phyloP scores from a whole-genome alignment of 2,888 invertebrate species.

The Oscheius myriophilus region DNA sequence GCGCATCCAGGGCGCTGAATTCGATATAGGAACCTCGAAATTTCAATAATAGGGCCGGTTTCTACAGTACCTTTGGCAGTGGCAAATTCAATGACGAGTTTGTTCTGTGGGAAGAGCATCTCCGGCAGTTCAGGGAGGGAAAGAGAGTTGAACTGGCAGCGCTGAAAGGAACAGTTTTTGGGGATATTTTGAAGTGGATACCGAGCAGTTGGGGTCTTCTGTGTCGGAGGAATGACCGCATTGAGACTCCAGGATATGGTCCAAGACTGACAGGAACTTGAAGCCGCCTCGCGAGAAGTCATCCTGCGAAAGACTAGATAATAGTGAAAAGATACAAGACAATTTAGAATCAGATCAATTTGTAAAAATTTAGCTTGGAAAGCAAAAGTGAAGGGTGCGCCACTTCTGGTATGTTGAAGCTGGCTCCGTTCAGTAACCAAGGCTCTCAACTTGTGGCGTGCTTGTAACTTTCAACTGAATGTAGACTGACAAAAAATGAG shows the following conservation, averaged over 20 bases:
- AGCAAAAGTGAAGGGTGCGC: too few species aligned
- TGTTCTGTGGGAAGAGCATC: constrained; percentile 96
- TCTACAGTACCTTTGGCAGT: constrained; percentile 9
- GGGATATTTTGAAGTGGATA: constrained; percentile 31
- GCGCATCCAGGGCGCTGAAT: constrained; percentile 90
- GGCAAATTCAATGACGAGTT: constrained; percentile 76
- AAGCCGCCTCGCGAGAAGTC: constrained; percentile 32
- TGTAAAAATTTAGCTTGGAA: too few species aligned
- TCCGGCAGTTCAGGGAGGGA: constrained; percentile 79
- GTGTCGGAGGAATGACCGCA: constrained; percentile 43
- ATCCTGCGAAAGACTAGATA: constrained; percentile 11
- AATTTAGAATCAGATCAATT: too few species aligned
- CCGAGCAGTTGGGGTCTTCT: constrained; percentile 36
- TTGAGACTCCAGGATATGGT: constrained; percentile 56
- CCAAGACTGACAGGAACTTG: constrained; percentile 41
- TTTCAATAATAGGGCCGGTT: neutral
- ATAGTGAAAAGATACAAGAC: neutral
- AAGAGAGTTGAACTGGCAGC: constrained; percentile 55
- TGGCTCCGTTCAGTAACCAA: too few species aligned
- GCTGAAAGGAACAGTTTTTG: constrained; percentile 36
- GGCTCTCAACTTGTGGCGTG: too few species aligned
- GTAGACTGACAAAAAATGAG: too few species aligned
- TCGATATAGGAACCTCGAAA: constrained; percentile 78
- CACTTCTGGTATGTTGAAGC: too few species aligned
- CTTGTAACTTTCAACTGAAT: too few species aligned